Evolutionary conservation across 2,888 invertebrate species (phyloP).

Genomic region (Frankliniella fusca): DNA sequence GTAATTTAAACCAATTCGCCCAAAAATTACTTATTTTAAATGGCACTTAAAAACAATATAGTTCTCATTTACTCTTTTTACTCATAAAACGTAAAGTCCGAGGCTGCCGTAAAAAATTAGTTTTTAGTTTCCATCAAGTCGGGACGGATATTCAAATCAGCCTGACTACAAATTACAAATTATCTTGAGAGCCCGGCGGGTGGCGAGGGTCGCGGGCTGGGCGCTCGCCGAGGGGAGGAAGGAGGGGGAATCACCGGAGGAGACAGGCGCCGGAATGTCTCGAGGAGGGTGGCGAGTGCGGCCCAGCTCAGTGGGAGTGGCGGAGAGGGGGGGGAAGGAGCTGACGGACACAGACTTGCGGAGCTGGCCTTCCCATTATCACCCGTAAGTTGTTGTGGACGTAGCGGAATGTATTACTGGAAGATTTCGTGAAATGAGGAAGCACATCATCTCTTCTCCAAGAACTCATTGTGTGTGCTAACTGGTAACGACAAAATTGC

Average conservation of each 20-base stretch:
- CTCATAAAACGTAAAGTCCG: not conserved
- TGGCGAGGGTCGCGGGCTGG: not conserved
- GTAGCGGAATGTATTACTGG: too few species aligned
- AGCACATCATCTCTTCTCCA: too few species aligned
- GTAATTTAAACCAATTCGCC: too few species aligned
- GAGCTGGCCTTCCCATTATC: not conserved
- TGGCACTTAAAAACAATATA: too few species aligned
- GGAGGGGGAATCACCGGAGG: not conserved
- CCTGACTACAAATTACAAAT: constrained; percentile 25
- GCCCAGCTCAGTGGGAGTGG: not conserved
- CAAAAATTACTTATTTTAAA: too few species aligned
- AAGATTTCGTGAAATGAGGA: too few species aligned
- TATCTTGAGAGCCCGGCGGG: not conserved
- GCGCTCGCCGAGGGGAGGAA: not conserved
- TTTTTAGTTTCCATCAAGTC: not conserved
- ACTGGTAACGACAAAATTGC: too few species aligned
- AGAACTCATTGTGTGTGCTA: too few species aligned
- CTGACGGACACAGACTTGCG: not conserved
- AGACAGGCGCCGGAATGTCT: constrained; percentile 2
- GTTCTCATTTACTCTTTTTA: not conserved
- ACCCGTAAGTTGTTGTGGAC: too few species aligned
- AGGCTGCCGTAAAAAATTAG: not conserved
- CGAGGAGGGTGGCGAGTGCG: not conserved
- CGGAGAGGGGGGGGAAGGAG: not conserved
- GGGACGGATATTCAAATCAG: not conserved